Base-by-base conservation (phyloP, 1,140 invertebrate genomes). In the Diabrotica virgifera region DNA sequence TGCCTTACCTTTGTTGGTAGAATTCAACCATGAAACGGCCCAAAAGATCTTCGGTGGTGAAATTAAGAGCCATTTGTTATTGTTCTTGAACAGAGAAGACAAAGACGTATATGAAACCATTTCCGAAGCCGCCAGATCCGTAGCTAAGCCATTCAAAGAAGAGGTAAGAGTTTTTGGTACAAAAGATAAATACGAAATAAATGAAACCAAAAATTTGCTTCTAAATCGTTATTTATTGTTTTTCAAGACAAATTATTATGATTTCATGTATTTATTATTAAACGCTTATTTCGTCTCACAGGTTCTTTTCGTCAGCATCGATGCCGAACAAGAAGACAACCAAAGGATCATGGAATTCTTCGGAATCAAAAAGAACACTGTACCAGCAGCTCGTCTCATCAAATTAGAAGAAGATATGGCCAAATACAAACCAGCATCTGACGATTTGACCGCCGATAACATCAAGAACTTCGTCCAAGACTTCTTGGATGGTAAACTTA, bases 11-110 rank as follows among this genome's bases (percentile, higher is more conserved):
- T 81, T 97, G 54, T 89, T 99, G 72, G 91, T 98, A 60, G 97
- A 99, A 80, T 99, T 99, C 84, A 98, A 95, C 70, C 96, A 97
- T 73, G 93, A 97, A 80, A 97, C 94, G 38, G 97, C 96, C 5
- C 89, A 92, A 71, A 98, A 98, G 81, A 97, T 99, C 79, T 99
- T 99, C 79, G 94, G 95, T 71, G 97, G 97, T 70, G 93, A 97
- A 63, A 93, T 99, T 78, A 98, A 98, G 82, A 93, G 89, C 69
- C 98, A 99, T 79, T 86, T 98, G 64, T 85, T 99, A 55, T 78
- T 99, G 58, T 99, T 99, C 86, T 82, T 98, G 54, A 95, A 93
- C 75, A 96, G 97, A 82, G 87, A 91, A 76, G 62, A 62, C 11
- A 24, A 24, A 24, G 93, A 91, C 54, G 86, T 93, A 70, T 93